phyloP scores from a whole-genome alignment of 2,113 vertebrate genomes.

The Bucco capensis region DNA sequence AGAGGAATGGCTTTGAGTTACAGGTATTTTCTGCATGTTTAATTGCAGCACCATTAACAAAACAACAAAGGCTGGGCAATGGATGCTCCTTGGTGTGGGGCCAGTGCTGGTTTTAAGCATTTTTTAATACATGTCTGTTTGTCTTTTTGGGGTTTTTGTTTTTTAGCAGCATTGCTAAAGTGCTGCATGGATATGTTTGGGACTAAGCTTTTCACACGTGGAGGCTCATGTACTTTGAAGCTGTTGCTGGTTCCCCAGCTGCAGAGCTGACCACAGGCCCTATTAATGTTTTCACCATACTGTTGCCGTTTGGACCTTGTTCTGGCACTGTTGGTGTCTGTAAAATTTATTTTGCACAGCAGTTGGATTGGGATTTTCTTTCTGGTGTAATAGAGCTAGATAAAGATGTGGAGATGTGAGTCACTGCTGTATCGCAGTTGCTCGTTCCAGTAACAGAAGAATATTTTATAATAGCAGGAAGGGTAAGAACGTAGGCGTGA shows the following conservation, averaged over 20 bases:
- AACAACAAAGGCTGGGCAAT: not conserved
- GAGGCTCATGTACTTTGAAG: not conserved
- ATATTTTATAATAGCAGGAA: conserved; percentile 6
- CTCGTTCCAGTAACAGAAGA: not conserved
- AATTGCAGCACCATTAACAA: accelerated
- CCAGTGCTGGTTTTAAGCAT: accelerated
- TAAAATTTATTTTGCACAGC: not conserved
- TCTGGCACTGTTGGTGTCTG: not conserved
- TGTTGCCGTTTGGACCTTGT: not conserved
- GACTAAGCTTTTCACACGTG: not conserved
- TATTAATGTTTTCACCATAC: not conserved
- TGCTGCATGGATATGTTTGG: not conserved
- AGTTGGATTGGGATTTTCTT: not conserved
- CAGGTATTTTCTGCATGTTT: not conserved
- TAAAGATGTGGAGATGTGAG: not conserved
- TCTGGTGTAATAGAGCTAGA: not conserved
- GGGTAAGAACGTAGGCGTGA: not conserved
- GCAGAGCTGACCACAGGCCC: not conserved
- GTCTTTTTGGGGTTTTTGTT: not conserved
- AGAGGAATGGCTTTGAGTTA: not conserved
- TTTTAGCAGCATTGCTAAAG: not conserved
- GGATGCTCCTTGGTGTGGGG: no score
- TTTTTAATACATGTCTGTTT: accelerated
- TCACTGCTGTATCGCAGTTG: not conserved
- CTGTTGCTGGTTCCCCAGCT: not conserved